These are phyloP conservation scores for Drosophila borborema DNA, from an alignment of 2,888 invertebrate species.

Conservation along the genomic window DNA sequence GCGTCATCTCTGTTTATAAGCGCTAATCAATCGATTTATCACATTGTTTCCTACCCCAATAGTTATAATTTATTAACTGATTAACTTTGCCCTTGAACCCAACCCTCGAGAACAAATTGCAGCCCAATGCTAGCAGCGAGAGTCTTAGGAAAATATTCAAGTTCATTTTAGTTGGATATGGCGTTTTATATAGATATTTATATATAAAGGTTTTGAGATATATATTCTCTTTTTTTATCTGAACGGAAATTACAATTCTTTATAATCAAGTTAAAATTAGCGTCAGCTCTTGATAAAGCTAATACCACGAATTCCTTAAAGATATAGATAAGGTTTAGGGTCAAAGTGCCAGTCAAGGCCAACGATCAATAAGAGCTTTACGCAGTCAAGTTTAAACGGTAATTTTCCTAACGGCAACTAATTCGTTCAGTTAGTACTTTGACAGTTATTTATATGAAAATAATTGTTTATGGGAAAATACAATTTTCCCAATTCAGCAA, in stretches of 20 bases:
- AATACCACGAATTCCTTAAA: neutral
- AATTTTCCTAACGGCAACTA: neutral
- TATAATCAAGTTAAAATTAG: neutral
- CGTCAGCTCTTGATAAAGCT: neutral
- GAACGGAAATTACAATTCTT: neutral
- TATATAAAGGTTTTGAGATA: neutral
- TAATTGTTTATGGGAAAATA: no score
- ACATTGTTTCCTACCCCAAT: conserved; percentile 24
- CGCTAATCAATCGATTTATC: neutral
- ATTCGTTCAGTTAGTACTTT: neutral
- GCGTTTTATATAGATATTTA: neutral
- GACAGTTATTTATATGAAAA: neutral
- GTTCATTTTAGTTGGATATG: neutral
- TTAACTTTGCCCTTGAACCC: neutral
- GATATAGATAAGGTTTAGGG: neutral
- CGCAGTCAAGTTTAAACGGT: neutral
- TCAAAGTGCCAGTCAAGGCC: conserved; percentile 1
- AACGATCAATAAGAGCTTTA: neutral
- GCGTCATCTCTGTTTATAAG: neutral
- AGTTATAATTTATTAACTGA: conserved; percentile 5
- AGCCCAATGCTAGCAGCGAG: neutral
- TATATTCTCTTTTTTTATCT: neutral
- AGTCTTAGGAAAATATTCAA: neutral
- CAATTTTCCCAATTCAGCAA: accelerated
- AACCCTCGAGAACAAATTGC: neutral